Conservation (phyloP, 2,113 vertebrate genomes). For the Ceyx cyanopectus region DNA sequence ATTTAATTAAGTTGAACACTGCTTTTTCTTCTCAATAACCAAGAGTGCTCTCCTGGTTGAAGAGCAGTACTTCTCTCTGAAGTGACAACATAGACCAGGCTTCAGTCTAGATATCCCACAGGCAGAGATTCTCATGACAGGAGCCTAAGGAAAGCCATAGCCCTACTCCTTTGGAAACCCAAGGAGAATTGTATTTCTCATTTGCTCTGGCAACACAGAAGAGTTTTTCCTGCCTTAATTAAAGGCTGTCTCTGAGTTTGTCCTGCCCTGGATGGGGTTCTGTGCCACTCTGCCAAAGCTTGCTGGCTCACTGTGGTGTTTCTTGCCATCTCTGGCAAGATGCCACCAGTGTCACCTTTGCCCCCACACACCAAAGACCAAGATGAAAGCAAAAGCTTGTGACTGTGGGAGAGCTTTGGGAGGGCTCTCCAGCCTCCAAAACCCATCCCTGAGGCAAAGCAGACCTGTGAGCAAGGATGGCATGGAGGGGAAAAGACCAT, state of each 20-base stretch:
- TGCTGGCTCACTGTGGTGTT: not conserved
- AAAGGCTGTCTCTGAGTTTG: not conserved
- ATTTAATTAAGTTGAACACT: constrained; percentile 21
- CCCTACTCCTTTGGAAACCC: not conserved
- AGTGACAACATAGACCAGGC: not conserved
- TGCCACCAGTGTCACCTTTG: not conserved
- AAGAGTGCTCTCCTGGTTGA: not conserved
- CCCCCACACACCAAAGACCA: fast-evolving
- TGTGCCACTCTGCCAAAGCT: not conserved
- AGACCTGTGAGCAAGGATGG: not conserved
- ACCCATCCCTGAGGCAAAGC: not conserved
- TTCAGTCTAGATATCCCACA: not conserved
- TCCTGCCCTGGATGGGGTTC: not conserved
- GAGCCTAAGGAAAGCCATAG: not conserved
- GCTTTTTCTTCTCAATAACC: not conserved
- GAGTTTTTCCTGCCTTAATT: not conserved
- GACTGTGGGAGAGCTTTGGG: not conserved
- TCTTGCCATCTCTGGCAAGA: not conserved
- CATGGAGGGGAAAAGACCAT: fast-evolving
- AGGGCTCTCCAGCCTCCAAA: not conserved
- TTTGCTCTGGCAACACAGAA: not conserved
- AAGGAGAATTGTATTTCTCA: not conserved
- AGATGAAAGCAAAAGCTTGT: not conserved
- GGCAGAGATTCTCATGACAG: not conserved
- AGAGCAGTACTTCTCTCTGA: not conserved